Percentiles rank a stretch among this genome's conserved stretches.
Conservation (phyloP, 2,888 invertebrate genomes). For the Baronia brevicornis region DNA sequence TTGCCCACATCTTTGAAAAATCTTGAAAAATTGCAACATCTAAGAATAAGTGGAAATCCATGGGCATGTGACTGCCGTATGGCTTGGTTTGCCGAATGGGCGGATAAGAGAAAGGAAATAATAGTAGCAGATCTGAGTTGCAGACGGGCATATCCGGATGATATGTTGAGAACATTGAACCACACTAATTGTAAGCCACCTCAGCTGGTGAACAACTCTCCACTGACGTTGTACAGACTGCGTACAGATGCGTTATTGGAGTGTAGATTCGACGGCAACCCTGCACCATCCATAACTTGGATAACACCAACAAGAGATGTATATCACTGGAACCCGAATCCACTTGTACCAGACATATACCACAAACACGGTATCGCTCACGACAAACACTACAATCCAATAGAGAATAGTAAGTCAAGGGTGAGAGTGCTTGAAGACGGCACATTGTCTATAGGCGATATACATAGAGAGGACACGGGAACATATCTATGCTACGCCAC, state of each 20-base stretch:
- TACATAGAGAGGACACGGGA: constrained; percentile 88
- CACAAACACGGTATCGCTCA: constrained; percentile 79
- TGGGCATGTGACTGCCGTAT: constrained; percentile 92
- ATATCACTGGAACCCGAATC: constrained; percentile 87
- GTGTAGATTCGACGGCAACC: constrained; percentile 86
- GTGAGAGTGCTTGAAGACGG: constrained; percentile 85
- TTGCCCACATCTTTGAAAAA: constrained; percentile 82
- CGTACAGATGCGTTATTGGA: constrained; percentile 82
- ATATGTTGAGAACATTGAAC: constrained; percentile 81
- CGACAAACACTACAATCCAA: constrained; percentile 62
- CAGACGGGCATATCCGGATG: constrained; percentile 78
- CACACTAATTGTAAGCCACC: constrained; percentile 84
- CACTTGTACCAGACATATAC: constrained; percentile 78
- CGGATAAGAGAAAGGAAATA: constrained; percentile 65
- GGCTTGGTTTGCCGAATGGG: constrained; percentile 80
- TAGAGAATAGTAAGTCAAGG: constrained; percentile 69
- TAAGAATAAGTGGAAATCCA: constrained; percentile 83
- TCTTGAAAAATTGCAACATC: constrained; percentile 76
- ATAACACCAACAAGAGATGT: constrained; percentile 84
- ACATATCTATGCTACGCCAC: constrained; percentile 89
- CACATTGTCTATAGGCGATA: constrained; percentile 81
- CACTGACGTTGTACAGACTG: constrained; percentile 78
- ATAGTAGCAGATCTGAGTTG: constrained; percentile 80
- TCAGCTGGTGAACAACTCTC: constrained; percentile 74
- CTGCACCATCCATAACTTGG: constrained; percentile 89